A percentile compares a stretch with the other conserved stretches of the same genome.
Conservation (phyloP, 2,797 vertebrate genomes). For the Chiloscyllium punctatum region DNA sequence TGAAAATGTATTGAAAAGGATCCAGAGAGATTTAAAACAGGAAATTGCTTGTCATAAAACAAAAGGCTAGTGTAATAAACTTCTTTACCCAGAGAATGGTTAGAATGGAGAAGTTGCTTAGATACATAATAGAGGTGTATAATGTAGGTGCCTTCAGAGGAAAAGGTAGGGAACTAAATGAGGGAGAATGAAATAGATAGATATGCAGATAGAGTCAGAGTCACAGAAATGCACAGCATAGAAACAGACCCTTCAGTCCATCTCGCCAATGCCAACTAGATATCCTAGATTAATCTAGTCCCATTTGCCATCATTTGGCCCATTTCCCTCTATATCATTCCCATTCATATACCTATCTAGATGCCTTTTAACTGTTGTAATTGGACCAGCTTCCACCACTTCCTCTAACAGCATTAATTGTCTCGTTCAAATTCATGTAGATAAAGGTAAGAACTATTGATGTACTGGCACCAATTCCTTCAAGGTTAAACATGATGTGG, state of each 20-base stretch:
- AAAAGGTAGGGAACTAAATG: not conserved
- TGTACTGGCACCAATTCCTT: not conserved
- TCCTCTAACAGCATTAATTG: too few relatives aligned
- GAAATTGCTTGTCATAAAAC: not conserved
- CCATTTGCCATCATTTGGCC: too few relatives aligned
- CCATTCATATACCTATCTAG: too few relatives aligned
- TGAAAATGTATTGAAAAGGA: not conserved
- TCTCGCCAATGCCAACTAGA: too few relatives aligned
- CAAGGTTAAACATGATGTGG: not conserved
- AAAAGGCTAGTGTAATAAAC: not conserved
- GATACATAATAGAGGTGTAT: not conserved
- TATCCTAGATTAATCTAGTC: too few relatives aligned
- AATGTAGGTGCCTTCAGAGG: not conserved
- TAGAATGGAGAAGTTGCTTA: not conserved
- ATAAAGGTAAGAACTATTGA: too few relatives aligned
- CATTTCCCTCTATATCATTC: too few relatives aligned
- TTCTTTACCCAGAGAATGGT: not conserved
- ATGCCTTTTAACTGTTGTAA: too few relatives aligned
- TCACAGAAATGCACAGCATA: not conserved
- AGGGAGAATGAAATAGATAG: not conserved
- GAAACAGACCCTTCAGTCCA: too few relatives aligned
- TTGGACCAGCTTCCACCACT: too few relatives aligned
- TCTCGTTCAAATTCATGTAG: too few relatives aligned
- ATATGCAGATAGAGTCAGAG: not conserved
- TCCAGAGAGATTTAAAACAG: not conserved